Conservation (phyloP, 2,113 vertebrate genomes). For the Psophia crepitans region DNA sequence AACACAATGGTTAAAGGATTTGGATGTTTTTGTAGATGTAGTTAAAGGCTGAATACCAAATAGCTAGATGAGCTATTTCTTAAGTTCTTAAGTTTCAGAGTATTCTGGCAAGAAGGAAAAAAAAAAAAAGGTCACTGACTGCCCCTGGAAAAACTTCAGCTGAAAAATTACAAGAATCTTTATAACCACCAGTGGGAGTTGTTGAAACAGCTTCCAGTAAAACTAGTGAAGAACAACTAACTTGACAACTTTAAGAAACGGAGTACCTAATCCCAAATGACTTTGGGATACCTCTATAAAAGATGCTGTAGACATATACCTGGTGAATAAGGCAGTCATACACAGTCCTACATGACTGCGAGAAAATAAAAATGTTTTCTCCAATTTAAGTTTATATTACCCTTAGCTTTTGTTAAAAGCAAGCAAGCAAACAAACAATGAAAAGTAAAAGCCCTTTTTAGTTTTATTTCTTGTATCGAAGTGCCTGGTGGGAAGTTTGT, state of each 20-base stretch:
- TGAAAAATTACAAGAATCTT: not conserved
- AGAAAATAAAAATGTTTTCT: not conserved
- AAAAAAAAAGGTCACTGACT: not conserved
- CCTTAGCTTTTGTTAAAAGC: not conserved
- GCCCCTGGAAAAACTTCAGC: not conserved
- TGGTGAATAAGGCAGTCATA: not conserved
- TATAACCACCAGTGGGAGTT: not conserved
- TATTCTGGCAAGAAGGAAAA: not conserved
- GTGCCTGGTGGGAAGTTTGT: not conserved
- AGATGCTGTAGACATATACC: not conserved
- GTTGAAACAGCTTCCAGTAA: not conserved
- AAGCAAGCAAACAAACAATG: not conserved
- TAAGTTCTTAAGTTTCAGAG: not conserved
- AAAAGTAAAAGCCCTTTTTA: not conserved
- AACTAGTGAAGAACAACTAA: not conserved
- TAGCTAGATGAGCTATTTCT: not conserved
- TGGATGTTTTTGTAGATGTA: not conserved
- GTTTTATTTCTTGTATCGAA: not conserved
- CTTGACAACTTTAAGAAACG: not conserved
- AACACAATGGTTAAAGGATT: not conserved
- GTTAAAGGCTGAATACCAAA: not conserved
- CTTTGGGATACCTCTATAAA: not conserved
- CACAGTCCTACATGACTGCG: rapidly evolving
- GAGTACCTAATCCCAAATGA: not conserved
- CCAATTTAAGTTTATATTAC: not conserved